Base-by-base conservation (phyloP, 2,113 vertebrate species). In the Scatophagus argus region DNA sequence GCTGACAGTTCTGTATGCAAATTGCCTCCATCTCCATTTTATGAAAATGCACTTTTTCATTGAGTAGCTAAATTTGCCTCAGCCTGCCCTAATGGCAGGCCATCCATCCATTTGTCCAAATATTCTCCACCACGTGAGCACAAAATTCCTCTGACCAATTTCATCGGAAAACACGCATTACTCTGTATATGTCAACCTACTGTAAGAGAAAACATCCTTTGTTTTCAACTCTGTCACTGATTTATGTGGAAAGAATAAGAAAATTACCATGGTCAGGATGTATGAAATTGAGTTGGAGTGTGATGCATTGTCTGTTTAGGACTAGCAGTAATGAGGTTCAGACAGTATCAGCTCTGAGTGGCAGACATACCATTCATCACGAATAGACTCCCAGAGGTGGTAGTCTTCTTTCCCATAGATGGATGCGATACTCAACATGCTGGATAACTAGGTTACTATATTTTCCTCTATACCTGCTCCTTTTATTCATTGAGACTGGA, bases 271-370 rank as follows among this genome's bases (percentile, higher is more conserved):
- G 90, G 87, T 89, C 84, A 87, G 86, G 83, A 91, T 90, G 89
- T 92, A 93, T 90, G 90, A 92, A 93, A 93, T 92, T 87, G 88
- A 92, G 87, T 89, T 85, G 87, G 77, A 89, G 85, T 91, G 78
- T 93, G 88, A 93, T 91, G 87, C 85, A 93, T 93, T 92, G 87
- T 91, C 91, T 92, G 90, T 91, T 87, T 87, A 81, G 90, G 83
- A 79, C 83, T 12, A 75, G 60, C 84, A 76, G 85, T 92, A 92
- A 91, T 92, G 88, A 92, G 86, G 83, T 88, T 91, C 83, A 89
- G 91, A 91, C 84, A 85, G 86, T 82, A 90, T 92, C 79, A 87
- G 72, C 79, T 88, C 82, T 64, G 74, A 84, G 60, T 44, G 66
- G 86, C 81, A 91, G 87, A 87, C 87, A 36, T 67, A 74, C 82